phyloP scores from a whole-genome alignment of 2,797 vertebrate genomes.

The Lutjanus campechanus region DNA sequence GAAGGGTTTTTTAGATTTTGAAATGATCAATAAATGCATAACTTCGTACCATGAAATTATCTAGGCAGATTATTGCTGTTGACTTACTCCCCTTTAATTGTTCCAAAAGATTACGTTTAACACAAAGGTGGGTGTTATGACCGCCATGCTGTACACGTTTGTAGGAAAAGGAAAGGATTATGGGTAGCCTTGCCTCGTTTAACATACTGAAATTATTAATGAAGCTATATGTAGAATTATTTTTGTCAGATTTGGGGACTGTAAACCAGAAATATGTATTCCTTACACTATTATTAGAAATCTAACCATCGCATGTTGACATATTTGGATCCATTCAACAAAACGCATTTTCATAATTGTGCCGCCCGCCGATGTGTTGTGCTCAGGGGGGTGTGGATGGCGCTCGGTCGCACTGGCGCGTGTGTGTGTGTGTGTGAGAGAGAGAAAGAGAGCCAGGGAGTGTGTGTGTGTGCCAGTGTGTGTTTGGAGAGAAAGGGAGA shows the following conservation, averaged over 20 bases:
- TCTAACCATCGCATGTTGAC: constrained; percentile 35
- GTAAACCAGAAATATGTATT: background rate
- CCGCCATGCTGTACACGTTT: background rate
- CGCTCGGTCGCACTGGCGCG: constrained; percentile 49
- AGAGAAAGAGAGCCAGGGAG: background rate
- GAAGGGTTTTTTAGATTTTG: background rate
- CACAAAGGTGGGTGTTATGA: constrained; percentile 7
- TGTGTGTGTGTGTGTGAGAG: constrained; percentile 16
- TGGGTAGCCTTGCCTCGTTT: background rate
- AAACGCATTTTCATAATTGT: constrained; percentile 55
- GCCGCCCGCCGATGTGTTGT: constrained; percentile 71
- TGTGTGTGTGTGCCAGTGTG: background rate
- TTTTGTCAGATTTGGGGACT: background rate
- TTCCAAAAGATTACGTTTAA: background rate
- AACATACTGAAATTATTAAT: background rate
- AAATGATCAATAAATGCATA: background rate
- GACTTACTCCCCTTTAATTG: constrained; percentile 1
- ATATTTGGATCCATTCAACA: constrained; percentile 53
- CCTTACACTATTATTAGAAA: constrained; percentile 6
- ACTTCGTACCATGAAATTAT: background rate
- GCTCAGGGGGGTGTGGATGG: constrained; percentile 87
- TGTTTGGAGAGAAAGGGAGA: constrained; percentile 10
- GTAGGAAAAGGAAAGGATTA: background rate
- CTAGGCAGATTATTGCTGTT: background rate
- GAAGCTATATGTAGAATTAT: background rate